A percentile compares a stretch with the other conserved stretches of the same genome.
phyloP scores from a whole-genome alignment of 2,888 invertebrate genomes.

The Caenorhabditis sp. region DNA sequence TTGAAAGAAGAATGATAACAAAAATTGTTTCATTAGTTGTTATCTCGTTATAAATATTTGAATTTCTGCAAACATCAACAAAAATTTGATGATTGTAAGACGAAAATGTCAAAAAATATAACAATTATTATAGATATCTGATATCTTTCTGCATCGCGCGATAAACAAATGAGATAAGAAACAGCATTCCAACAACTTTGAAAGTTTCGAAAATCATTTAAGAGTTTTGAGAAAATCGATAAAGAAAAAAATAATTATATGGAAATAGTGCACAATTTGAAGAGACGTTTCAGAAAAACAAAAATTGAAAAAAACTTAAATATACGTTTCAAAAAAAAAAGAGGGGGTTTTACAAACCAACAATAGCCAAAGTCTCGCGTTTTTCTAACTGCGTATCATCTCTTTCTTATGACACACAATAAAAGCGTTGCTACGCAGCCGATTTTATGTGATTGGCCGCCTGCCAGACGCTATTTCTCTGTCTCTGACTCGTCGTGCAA shows the following conservation, averaged over 20 bases:
- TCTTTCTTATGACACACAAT: constrained; percentile 36
- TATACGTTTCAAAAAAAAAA: neutral
- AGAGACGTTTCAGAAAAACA: neutral
- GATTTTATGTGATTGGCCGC: constrained; percentile 22
- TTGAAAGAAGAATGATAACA: neutral
- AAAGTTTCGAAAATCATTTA: neutral
- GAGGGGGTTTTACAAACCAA: neutral
- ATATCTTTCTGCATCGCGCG: neutral
- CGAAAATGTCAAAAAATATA: neutral
- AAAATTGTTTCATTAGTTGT: neutral
- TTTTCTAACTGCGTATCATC: constrained; percentile 25
- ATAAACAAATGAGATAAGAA: neutral
- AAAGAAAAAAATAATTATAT: neutral
- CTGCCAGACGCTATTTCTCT: constrained; percentile 30
- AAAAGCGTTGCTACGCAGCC: constrained; percentile 32
- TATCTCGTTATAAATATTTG: neutral
- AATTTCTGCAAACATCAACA: neutral
- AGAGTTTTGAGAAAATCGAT: neutral
- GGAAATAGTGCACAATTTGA: neutral
- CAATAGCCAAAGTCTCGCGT: neutral
- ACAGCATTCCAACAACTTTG: neutral
- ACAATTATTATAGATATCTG: neutral
- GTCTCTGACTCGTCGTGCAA: neutral
- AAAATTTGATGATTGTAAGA: too few relatives aligned
- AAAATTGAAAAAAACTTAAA: neutral